Evolutionary conservation across 2,113 vertebrate species (phyloP).

Genomic region (Osmerus eperlanus): DNA sequence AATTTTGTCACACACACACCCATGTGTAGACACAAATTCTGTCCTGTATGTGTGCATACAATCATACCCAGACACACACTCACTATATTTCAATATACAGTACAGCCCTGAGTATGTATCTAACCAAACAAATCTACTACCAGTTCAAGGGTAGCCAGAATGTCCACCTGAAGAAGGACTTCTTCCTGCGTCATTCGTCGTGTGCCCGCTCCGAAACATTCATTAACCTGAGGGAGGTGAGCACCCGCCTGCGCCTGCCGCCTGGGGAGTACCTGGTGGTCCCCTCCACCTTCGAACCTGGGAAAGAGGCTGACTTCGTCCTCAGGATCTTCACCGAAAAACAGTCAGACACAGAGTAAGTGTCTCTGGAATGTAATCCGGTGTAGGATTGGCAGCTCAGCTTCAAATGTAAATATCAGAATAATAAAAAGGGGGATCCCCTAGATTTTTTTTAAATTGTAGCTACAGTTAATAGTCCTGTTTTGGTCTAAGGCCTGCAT

Average conservation of each 20-base stretch:
- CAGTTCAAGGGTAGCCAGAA: conserved; percentile 74
- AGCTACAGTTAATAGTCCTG: too few species aligned
- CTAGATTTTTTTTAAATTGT: too few species aligned
- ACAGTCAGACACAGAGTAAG: conserved; percentile 77
- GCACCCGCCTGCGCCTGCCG: conserved; percentile 74
- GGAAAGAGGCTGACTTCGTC: conserved; percentile 79
- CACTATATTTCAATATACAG: not conserved
- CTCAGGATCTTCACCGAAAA: conserved; percentile 85
- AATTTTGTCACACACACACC: not conserved
- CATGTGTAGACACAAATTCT: too few species aligned
- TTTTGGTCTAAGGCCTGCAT: too few species aligned
- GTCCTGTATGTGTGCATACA: not conserved
- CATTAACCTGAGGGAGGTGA: conserved; percentile 81
- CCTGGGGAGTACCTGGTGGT: conserved; percentile 82
- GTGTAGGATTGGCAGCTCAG: too few species aligned
- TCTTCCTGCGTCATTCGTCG: conserved; percentile 76
- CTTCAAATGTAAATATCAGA: too few species aligned
- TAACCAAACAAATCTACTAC: not conserved
- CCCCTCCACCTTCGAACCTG: conserved; percentile 81
- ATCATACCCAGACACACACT: not conserved
- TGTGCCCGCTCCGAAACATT: conserved; percentile 80
- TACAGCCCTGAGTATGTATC: too few species aligned
- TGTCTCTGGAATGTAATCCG: not conserved
- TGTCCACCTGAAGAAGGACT: conserved; percentile 81
- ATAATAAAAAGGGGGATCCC: too few species aligned